Conservation (phyloP, 2,113 vertebrate species). For the Cebidichthys violaceus region DNA sequence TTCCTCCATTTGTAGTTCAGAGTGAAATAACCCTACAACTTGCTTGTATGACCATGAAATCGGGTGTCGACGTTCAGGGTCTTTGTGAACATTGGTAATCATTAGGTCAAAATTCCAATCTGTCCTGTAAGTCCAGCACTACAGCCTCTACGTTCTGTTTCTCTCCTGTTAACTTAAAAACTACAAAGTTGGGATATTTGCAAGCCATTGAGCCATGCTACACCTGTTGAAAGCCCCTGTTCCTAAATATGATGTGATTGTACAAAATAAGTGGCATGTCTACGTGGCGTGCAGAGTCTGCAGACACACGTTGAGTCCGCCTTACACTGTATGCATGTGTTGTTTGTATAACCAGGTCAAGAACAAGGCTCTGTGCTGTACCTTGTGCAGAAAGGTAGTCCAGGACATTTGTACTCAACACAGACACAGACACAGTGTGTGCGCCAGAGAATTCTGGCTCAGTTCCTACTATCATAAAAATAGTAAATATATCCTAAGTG, state of each 20-base stretch:
- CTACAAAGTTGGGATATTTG: neutral
- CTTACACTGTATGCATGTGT: too few species aligned
- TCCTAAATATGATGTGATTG: neutral
- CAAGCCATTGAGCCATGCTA: neutral
- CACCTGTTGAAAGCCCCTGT: too few species aligned
- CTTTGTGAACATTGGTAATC: neutral
- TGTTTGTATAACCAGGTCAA: neutral
- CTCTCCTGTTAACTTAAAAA: neutral
- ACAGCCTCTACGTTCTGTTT: neutral
- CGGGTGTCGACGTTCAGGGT: neutral
- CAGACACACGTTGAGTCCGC: neutral
- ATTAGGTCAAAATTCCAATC: neutral
- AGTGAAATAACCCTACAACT: neutral
- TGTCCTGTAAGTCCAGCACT: neutral
- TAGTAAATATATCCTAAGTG: conserved; percentile 4
- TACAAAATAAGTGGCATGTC: neutral
- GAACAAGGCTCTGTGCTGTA: neutral
- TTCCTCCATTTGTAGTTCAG: too few species aligned
- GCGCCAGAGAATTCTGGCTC: conserved; percentile 19
- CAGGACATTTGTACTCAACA: neutral
- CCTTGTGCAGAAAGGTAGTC: neutral
- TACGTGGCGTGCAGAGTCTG: neutral
- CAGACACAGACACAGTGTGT: neutral
- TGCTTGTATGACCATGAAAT: neutral
- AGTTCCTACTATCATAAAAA: conserved; percentile 22